Base-by-base conservation (phyloP, 2,888 invertebrate genomes). In the Cerceris rybyensis region DNA sequence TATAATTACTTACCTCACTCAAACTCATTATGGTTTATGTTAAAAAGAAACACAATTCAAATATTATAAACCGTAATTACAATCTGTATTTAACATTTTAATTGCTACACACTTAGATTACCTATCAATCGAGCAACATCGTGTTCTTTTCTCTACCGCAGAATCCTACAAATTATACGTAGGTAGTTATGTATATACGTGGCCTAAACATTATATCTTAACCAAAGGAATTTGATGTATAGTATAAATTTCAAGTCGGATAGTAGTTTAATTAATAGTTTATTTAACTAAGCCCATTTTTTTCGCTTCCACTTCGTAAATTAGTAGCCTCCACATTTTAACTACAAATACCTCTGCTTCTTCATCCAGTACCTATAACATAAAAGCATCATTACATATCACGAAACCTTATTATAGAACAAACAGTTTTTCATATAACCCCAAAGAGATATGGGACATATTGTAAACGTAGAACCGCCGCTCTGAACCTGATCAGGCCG, bases 281-380 rank as follows among this genome's bases (percentile, higher is more conserved):
- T 94, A 95, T 93, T 96, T 97, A 87, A 96, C 96, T 93, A 98
- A 94, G 84, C 98, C 98, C 92, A 97, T 95, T 93, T 98, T 98
- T 94, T 99, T 99, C 73, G 99, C 98, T 94, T 99, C 99, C 87
- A 99, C 98, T 95, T 99, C 99, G 94, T 99, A 99, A 89, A 99
- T 99, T 83, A 99, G 95, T 90, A 99, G 95, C 87, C 99, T 95
- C 99, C 99, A 99, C 98, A 99, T 98, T 95, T 99, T 99, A 82
- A 99, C 98, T 88, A 99, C 99, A 94, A 99, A 99, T 86, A 99
- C 98, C 94, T 99, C 99, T 5, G 99, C 99, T 93, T 99, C 99
- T 92, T 99, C 99, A 93, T 99, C 99, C 90, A 99, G 94, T 86
- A 99, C 98, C 99, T 99, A 5, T 92, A 93, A 83, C 83, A 84